These are phyloP conservation scores for Tribolium castaneum DNA, from an alignment of 1,140 invertebrate genomes.

Conservation along the genomic window DNA sequence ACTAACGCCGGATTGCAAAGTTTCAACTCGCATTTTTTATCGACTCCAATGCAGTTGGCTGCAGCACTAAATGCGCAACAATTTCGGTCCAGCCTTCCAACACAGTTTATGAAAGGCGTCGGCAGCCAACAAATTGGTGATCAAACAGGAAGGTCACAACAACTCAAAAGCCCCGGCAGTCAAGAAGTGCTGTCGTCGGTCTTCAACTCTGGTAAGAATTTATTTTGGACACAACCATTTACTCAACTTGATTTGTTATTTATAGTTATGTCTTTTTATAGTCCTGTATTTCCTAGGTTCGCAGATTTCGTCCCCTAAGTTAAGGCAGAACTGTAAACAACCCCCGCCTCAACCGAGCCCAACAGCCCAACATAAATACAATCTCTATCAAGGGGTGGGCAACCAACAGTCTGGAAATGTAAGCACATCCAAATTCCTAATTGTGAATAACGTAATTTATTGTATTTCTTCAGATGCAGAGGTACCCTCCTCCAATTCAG, in stretches of 20 bases:
- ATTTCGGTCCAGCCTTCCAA: slow-evolving; percentile 50
- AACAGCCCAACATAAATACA: slow-evolving; percentile 61
- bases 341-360: slow-evolving; percentile 61
- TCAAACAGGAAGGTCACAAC: slow-evolving; percentile 57
- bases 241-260: not conserved
- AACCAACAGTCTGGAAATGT: slow-evolving; percentile 58
- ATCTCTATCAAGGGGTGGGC: slow-evolving; percentile 58
- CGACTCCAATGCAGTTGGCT: slow-evolving; percentile 56
- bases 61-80: slow-evolving; percentile 54
- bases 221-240: not conserved
- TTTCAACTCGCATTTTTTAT: slow-evolving; percentile 55
- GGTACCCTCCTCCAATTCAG: slow-evolving; percentile 61
- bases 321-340: slow-evolving; percentile 61
- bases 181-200: slow-evolving; percentile 62
- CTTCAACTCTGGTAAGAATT: slow-evolving; percentile 60
- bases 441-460: not conserved
- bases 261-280: slow-evolving; percentile 39
- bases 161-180: slow-evolving; percentile 61
- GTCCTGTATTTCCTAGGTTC: slow-evolving; percentile 55
- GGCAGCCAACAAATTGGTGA: slow-evolving; percentile 50
- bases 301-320: slow-evolving; percentile 62
- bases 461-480: slow-evolving; percentile 51
- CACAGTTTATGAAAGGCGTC: slow-evolving; percentile 58
- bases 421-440: slow-evolving; percentile 44
- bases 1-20: slow-evolving; percentile 59